Conservation (phyloP, 2,797 vertebrate genomes). For the Microctenopoma stevenorrisi region DNA sequence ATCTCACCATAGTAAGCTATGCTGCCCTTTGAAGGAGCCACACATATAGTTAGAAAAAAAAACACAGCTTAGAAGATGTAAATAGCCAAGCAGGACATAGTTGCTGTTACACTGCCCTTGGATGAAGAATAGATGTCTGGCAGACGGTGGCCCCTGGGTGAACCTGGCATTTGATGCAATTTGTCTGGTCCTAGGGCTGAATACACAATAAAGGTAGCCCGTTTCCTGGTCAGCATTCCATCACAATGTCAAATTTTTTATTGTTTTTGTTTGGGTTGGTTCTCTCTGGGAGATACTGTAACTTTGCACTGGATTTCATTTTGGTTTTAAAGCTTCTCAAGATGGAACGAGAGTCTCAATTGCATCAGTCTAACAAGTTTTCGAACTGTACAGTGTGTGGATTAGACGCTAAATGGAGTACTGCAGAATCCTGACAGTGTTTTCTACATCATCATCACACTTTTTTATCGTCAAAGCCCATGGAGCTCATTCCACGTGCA, state of each 20-base stretch:
- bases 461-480: slow-evolving; percentile 42
- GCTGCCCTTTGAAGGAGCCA: slow-evolving; percentile 63
- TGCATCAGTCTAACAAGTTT: slow-evolving; percentile 6
- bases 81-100: slow-evolving; percentile 55
- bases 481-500: slow-evolving; percentile 22
- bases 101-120: slow-evolving; percentile 61
- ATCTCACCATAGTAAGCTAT: slow-evolving; percentile 49
- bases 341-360: slow-evolving; percentile 11
- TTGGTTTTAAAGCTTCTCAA: slow-evolving; percentile 7
- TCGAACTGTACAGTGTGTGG: slow-evolving; percentile 2
- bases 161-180: slow-evolving; percentile 76
- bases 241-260: slow-evolving; percentile 29
- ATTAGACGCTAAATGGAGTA: slow-evolving; percentile 6
- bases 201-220: slow-evolving; percentile 45
- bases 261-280: slow-evolving; percentile 20
- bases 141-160: slow-evolving; percentile 65
- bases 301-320: slow-evolving; percentile 7
- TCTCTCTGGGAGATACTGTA: background rate
- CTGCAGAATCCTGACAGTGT: slow-evolving; percentile 25
- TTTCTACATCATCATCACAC: slow-evolving; percentile 17
- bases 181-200: slow-evolving; percentile 64
- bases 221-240: slow-evolving; percentile 35
- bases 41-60: slow-evolving; percentile 51
- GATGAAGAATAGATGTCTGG: slow-evolving; percentile 70
- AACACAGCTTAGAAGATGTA: slow-evolving; percentile 61